Conservation (phyloP, 2,113 vertebrate genomes). For the Recurvirostra avosetta region DNA sequence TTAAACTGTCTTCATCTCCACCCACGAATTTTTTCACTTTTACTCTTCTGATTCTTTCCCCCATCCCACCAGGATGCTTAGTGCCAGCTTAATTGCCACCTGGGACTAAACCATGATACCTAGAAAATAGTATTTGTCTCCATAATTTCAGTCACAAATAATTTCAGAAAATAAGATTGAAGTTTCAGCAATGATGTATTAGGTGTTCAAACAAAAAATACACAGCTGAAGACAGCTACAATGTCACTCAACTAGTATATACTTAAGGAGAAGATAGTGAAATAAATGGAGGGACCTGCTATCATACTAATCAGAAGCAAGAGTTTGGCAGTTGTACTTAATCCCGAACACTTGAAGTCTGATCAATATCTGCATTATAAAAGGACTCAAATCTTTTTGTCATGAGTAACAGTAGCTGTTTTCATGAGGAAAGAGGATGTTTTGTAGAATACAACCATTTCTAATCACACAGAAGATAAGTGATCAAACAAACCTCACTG, state of each 20-base stretch:
- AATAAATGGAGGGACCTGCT: background rate
- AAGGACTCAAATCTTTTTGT: background rate
- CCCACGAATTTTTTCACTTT: background rate
- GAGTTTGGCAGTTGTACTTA: background rate
- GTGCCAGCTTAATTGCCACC: no score
- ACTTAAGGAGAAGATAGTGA: background rate
- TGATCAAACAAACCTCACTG: slow-evolving; percentile 3
- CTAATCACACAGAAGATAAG: slow-evolving; percentile 33
- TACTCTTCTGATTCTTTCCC: background rate
- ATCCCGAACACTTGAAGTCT: background rate
- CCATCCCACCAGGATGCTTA: background rate
- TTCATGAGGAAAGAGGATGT: background rate
- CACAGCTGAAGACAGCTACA: background rate
- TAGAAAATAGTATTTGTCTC: background rate
- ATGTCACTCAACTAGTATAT: background rate
- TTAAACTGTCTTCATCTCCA: background rate
- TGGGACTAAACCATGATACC: background rate
- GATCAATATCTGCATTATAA: background rate
- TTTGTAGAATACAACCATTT: background rate
- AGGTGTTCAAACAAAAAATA: background rate
- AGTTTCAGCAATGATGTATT: background rate
- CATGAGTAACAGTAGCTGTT: background rate
- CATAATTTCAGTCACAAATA: background rate
- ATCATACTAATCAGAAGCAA: background rate
- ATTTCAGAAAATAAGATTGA: background rate